A percentile compares a stretch with the other conserved stretches of the same genome.
phyloP scores from a whole-genome alignment of 2,113 vertebrate genomes.

The Rhinolophus sinicus region DNA sequence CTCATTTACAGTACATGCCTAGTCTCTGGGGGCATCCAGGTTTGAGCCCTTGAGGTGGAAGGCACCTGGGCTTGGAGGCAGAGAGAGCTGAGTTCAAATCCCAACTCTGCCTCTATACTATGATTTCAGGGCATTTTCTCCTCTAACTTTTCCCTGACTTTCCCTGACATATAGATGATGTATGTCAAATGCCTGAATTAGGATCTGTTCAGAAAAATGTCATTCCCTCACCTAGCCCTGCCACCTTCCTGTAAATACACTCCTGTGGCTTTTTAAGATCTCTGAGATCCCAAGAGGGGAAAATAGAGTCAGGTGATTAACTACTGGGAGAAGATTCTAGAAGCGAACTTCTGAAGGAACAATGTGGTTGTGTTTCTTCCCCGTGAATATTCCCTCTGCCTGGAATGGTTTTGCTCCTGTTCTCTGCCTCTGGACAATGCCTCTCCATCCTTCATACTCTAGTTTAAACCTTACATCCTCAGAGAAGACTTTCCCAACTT shows the following conservation, averaged over 20 bases:
- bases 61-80: neutral
- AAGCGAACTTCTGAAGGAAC: neutral
- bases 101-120: neutral
- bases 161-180: neutral
- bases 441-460: neutral
- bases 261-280: neutral
- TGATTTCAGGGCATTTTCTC: neutral
- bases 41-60: neutral
- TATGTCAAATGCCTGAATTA: neutral
- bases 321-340: neutral
- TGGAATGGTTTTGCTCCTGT: neutral
- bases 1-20: neutral
- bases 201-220: neutral
- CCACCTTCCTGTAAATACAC: neutral
- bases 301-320: neutral
- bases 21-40: neutral
- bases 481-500: neutral
- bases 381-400: neutral
- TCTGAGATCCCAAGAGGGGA: neutral
- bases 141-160: neutral
- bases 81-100: neutral
- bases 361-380: neutral
- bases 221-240: neutral
- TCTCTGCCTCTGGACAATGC: neutral
- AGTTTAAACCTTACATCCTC: neutral